Percentiles rank a stretch among this genome's conserved stretches.
These are phyloP conservation scores for Ladona fulva DNA, from an alignment of 1,140 invertebrate species.

Conservation along the genomic window DNA sequence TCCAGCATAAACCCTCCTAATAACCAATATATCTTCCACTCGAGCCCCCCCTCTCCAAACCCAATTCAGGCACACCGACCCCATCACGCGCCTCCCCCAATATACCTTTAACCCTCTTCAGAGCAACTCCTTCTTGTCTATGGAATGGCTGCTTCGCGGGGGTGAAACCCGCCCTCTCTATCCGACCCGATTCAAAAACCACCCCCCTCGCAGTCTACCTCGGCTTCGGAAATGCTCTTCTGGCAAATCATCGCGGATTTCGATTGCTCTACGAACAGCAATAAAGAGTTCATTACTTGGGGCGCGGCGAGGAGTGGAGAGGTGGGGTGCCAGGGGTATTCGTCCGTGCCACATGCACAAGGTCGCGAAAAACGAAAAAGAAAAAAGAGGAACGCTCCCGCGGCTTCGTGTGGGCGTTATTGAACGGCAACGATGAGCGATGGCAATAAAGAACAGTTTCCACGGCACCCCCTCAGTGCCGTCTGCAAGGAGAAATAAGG, in stretches of 20 bases:
- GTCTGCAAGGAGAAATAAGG: too few species aligned
- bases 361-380: neutral
- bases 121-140: neutral
- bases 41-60: neutral
- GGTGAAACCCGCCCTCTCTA: neutral
- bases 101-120: neutral
- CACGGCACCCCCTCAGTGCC: neutral
- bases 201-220: neutral
- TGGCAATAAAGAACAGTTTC: neutral
- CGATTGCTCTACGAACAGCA: neutral
- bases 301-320: neutral
- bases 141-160: neutral
- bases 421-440: neutral
- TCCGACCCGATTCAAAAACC: neutral
- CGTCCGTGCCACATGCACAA: neutral
- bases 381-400: neutral
- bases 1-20: neutral
- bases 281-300: slow-evolving; percentile 7
- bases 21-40: neutral
- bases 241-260: neutral
- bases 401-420: neutral
- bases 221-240: neutral
- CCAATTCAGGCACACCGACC: neutral
- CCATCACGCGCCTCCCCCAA: neutral
- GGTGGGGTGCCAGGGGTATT: neutral